Base-by-base conservation (phyloP, 2,888 invertebrate genomes). In the Eupithecia subumbrata region DNA sequence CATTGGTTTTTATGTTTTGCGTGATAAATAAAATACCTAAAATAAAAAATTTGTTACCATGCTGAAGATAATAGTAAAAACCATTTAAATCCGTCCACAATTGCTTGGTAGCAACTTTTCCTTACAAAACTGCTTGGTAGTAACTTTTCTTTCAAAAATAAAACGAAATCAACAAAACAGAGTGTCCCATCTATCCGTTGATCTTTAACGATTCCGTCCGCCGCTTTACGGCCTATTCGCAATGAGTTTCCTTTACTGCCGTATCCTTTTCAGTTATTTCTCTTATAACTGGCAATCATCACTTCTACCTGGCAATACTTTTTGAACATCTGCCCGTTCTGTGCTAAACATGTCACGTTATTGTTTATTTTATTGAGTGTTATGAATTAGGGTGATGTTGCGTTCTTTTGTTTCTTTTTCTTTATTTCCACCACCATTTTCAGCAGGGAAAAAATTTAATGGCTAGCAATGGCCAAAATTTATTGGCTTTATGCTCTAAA, bases 181-280 rank as follows among this genome's bases (percentile, higher is more conserved):
- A n/a, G 72, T 63, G 60, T 40, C 69, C 22, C 72, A 34, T 75
- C 74, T 73, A 56, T 48, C 34, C 48, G 18, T 66, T 70, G 81
- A 81, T 81, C 86, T 84, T 79, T 9, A 52, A 81, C 81, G 80
- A 77, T 77, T 82, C 84, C 91, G 90, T 87, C 90, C 89, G 89
- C 86, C 80, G 81, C 87, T 93, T 92, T 92, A 92, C 91, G 84
- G 89, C 89, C 91, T 92, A 91, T 92, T 92, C 89, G 89, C 90
- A 88, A 89, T 90, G 89, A 89, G 89, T 86, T 87, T 91, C 86
- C 89, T 92, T 92, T 92, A 92, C 88, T 90, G 85, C 89, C 84
- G 78, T 82, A 79, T 80, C 76, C 76, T 79, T 87, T 86, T 86
- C 87, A 85, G 86, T 88, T 91, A 91, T 89, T 85, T 82, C 85